phyloP scores from a whole-genome alignment of 1,140 invertebrate species.

The Rhysida immarginata region DNA sequence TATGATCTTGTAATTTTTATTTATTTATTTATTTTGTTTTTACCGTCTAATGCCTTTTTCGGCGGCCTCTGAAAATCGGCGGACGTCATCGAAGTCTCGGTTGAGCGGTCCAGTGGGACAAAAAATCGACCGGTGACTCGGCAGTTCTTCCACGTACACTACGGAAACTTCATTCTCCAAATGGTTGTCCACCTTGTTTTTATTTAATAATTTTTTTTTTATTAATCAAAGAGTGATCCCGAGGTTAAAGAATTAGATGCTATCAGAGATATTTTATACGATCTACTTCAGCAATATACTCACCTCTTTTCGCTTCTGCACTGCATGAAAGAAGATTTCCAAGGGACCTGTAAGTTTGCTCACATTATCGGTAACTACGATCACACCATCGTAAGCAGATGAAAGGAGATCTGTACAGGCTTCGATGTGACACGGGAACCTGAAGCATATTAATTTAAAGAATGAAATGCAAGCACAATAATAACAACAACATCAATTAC shows the following conservation, averaged over 20 bases:
- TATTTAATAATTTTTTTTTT: too few relatives aligned
- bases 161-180: slow-evolving; percentile 32
- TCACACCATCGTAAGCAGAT: slow-evolving; percentile 26
- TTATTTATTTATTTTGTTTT: too few relatives aligned
- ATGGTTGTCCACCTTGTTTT: slow-evolving; percentile 25
- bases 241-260: too few relatives aligned
- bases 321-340: neutral
- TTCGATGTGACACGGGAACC: slow-evolving; percentile 14
- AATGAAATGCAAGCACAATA: too few relatives aligned
- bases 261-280: too few relatives aligned
- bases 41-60: slow-evolving; percentile 43
- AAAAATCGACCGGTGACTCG: slow-evolving; percentile 47
- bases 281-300: too few relatives aligned
- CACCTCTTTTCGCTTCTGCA: neutral
- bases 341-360: neutral
- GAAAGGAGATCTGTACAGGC: slow-evolving; percentile 21
- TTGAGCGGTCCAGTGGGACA: slow-evolving; percentile 60
- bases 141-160: slow-evolving; percentile 41
- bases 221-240: too few relatives aligned
- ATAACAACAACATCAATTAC: too few relatives aligned
- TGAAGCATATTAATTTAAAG: too few relatives aligned
- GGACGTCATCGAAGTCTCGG: slow-evolving; percentile 64
- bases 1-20: neutral
- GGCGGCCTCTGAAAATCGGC: slow-evolving; percentile 44
- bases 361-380: slow-evolving; percentile 24